Conservation (phyloP, 2,888 invertebrate genomes). For the Mythimna pallens region DNA sequence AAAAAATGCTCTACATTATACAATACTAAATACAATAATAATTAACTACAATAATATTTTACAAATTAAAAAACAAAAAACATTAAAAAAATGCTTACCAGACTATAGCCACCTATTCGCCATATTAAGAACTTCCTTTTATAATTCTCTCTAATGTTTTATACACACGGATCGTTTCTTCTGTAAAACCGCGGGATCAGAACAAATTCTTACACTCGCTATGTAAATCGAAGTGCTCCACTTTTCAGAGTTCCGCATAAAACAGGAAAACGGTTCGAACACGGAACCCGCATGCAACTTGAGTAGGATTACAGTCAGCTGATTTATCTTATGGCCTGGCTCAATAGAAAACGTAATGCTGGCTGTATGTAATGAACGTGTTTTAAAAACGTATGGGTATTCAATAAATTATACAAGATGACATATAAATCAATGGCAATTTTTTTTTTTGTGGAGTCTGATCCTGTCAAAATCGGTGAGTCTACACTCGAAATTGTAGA, state of each 20-base stretch:
- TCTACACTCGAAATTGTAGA: too few species aligned
- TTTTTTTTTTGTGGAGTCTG: neutral
- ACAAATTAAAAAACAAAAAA: too few species aligned
- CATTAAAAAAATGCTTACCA: too few species aligned
- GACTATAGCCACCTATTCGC: too few species aligned
- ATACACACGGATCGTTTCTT: constrained; percentile 18
- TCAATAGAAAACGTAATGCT: constrained; percentile 18
- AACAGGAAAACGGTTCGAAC: constrained; percentile 33
- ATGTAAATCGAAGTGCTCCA: constrained; percentile 50
- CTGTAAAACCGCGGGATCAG: constrained; percentile 20
- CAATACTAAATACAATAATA: too few species aligned
- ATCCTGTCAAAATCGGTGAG: too few species aligned
- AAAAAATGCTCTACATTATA: too few species aligned
- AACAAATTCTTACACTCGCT: constrained; percentile 21
- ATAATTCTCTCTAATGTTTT: constrained; percentile 10
- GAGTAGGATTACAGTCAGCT: constrained; percentile 39
- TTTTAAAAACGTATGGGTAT: constrained; percentile 5
- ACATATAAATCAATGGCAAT: neutral
- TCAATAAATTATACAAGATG: neutral
- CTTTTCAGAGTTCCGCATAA: constrained; percentile 43
- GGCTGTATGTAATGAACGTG: constrained; percentile 1
- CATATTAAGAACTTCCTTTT: neutral
- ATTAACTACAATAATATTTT: too few species aligned
- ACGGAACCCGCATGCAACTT: constrained; percentile 53
- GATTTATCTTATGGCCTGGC: constrained; percentile 39